Evolutionary conservation across 2,888 invertebrate genomes (phyloP).

Genomic region (Eilema sororculum): DNA sequence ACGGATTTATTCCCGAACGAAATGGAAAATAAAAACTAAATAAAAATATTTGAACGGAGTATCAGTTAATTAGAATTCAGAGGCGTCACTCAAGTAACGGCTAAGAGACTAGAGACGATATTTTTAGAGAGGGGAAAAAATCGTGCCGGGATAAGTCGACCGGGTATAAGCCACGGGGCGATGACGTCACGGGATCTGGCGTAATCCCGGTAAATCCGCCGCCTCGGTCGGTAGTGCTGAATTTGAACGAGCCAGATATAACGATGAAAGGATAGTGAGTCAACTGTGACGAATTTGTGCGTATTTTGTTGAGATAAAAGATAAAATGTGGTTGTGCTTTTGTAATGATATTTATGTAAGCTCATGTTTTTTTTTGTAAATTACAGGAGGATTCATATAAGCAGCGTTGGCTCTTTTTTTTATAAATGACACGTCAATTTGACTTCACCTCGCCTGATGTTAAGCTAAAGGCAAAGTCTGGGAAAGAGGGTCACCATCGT

Average conservation of each 20-base stretch:
- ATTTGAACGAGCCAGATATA: slow-evolving; percentile 55
- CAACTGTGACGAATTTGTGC: slow-evolving; percentile 35
- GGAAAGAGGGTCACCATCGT: too few relatives aligned
- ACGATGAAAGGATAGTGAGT: slow-evolving; percentile 40
- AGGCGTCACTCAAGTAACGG: slow-evolving; percentile 42
- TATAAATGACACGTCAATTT: too few relatives aligned
- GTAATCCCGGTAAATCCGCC: slow-evolving; percentile 60
- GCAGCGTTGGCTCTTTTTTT: too few relatives aligned
- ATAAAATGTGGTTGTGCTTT: not conserved
- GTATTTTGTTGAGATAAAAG: not conserved
- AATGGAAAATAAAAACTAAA: not conserved
- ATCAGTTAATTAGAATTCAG: slow-evolving; percentile 50
- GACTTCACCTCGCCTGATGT: too few relatives aligned
- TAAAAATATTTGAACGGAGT: slow-evolving; percentile 32
- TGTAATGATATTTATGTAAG: not conserved
- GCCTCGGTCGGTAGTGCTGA: slow-evolving; percentile 52
- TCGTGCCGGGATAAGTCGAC: slow-evolving; percentile 66
- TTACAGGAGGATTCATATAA: too few relatives aligned
- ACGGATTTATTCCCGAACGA: not conserved
- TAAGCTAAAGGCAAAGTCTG: too few relatives aligned
- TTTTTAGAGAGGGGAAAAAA: slow-evolving; percentile 62
- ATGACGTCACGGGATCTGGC: slow-evolving; percentile 65
- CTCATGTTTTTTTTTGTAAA: not conserved
- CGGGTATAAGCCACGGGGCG: slow-evolving; percentile 66
- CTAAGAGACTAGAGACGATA: slow-evolving; percentile 49